Percentiles rank a stretch among this genome's conserved stretches.
Evolutionary conservation across 2,113 vertebrate species (phyloP).

Genomic region (Pomatostomus ruficeps): DNA sequence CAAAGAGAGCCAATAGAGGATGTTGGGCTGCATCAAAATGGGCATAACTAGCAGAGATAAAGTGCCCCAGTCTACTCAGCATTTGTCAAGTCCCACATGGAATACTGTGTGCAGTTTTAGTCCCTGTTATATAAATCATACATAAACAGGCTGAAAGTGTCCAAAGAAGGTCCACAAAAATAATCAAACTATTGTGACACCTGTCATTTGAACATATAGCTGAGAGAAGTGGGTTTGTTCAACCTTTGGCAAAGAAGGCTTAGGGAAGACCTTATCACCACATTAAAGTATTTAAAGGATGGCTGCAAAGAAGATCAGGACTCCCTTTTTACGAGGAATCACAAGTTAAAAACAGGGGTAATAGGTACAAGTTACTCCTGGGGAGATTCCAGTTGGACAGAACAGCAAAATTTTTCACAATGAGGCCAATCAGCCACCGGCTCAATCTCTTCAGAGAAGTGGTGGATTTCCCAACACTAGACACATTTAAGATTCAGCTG

Average conservation of each 20-base stretch:
- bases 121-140: not conserved
- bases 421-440: rapidly evolving
- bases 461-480: not conserved
- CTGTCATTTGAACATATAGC: not conserved
- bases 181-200: not conserved
- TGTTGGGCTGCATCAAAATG: not conserved
- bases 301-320: not conserved
- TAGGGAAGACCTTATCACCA: not conserved
- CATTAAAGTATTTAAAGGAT: not conserved
- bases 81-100: not conserved
- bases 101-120: not conserved
- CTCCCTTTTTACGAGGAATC: not conserved
- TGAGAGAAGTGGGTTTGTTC: not conserved
- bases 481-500: not conserved
- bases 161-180: not conserved
- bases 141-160: not conserved
- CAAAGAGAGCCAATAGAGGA: not conserved
- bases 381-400: not conserved
- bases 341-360: not conserved
- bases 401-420: not conserved
- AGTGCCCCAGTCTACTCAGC: not conserved
- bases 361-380: not conserved
- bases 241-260: not conserved
- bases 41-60: not conserved
- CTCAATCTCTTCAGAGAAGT: not conserved